Conservation (phyloP, 1,140 invertebrate genomes). For the Lordiphosa clarofinis region DNA sequence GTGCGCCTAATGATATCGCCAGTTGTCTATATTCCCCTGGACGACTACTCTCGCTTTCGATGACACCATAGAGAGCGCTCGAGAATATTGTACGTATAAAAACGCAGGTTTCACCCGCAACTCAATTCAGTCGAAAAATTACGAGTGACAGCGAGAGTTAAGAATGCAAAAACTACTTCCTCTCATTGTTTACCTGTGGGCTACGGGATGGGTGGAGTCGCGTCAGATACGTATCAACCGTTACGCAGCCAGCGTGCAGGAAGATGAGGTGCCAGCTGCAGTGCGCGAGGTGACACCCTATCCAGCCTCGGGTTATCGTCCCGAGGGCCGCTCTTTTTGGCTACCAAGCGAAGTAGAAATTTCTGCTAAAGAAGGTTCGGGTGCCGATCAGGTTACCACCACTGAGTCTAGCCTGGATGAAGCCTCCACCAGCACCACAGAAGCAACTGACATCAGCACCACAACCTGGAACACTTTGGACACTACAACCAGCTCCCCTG, state of each 20-base stretch:
- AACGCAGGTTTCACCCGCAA: conserved; percentile 28
- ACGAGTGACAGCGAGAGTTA: conserved; percentile 26
- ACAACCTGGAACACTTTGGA: conserved; percentile 40
- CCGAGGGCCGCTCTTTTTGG: conserved; percentile 53
- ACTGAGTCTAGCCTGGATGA: conserved; percentile 46
- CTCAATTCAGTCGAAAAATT: conserved; percentile 47
- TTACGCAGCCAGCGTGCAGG: conserved; percentile 56
- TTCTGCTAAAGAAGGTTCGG: conserved; percentile 25
- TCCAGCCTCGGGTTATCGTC: conserved; percentile 55
- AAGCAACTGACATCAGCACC: conserved; percentile 44
- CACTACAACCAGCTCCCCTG: conserved; percentile 29
- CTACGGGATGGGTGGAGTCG: conserved; percentile 20
- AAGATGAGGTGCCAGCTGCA: conserved; percentile 43
- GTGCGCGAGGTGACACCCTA: conserved; percentile 49
- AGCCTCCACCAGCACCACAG: conserved; percentile 44
- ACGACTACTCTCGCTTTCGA: conserved; percentile 60
- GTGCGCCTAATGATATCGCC: conserved; percentile 66
- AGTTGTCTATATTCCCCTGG: conserved; percentile 21
- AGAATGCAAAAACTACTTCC: conserved; percentile 42
- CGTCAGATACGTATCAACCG: conserved; percentile 70
- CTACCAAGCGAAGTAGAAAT: conserved; percentile 42
- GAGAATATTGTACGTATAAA: conserved; percentile 62
- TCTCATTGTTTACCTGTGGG: conserved; percentile 31
- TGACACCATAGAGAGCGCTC: conserved; percentile 30
- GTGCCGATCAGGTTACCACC: conserved; percentile 29